Conservation (phyloP, 2,888 invertebrate species). For the Electrophaes corylata region DNA sequence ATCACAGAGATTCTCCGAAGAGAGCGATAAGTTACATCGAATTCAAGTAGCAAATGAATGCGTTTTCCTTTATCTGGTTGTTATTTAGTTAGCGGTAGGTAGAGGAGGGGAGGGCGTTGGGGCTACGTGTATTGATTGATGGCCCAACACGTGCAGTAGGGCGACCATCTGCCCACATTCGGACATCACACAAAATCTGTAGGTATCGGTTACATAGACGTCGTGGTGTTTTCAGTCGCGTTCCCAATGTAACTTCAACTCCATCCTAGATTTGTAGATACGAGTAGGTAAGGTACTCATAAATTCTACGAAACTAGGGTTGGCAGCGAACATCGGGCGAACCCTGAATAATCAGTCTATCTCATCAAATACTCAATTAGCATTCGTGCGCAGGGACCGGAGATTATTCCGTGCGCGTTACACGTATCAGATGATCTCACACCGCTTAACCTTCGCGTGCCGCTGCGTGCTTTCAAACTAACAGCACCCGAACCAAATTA, state of each 20-base stretch:
- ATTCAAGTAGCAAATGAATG: slow-evolving; percentile 58
- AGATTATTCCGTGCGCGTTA: slow-evolving; percentile 55
- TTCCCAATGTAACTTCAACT: slow-evolving; percentile 17
- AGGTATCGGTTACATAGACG: slow-evolving; percentile 25
- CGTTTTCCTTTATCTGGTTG: slow-evolving; percentile 62
- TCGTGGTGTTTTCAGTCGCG: slow-evolving; percentile 28
- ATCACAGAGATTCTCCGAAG: slow-evolving; percentile 30
- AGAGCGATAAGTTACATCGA: slow-evolving; percentile 51
- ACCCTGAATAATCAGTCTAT: slow-evolving; percentile 59
- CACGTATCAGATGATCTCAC: slow-evolving; percentile 58
- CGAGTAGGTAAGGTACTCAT: slow-evolving; percentile 15
- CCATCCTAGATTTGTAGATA: slow-evolving; percentile 28
- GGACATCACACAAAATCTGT: slow-evolving; percentile 44
- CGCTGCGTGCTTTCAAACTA: slow-evolving; percentile 44
- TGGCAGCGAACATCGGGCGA: slow-evolving; percentile 35
- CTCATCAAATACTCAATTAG: slow-evolving; percentile 69
- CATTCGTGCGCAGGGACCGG: slow-evolving; percentile 63
- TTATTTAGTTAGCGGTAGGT: slow-evolving; percentile 61
- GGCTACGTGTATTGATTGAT: slow-evolving; percentile 65
- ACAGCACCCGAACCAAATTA: slow-evolving; percentile 53
- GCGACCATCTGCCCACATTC: slow-evolving; percentile 41
- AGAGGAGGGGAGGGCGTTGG: slow-evolving; percentile 42
- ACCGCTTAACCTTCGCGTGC: slow-evolving; percentile 58
- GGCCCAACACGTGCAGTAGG: slow-evolving; percentile 57
- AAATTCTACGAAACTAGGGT: slow-evolving; percentile 25